Conservation (phyloP, 1,140 invertebrate genomes). For the Brachionus rotundiformis region DNA sequence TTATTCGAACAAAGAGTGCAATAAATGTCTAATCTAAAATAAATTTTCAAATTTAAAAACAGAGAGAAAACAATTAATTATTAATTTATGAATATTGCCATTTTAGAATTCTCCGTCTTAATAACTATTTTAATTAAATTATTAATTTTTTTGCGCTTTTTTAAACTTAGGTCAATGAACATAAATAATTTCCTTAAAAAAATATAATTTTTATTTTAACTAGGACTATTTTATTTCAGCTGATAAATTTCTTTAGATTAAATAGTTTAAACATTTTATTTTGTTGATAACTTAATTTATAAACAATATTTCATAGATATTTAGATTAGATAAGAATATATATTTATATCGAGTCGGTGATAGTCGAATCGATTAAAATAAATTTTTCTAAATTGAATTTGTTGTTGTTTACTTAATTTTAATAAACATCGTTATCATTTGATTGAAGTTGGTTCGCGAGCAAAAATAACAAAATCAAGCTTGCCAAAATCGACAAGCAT, state of each 20-base stretch:
- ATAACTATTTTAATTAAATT: not conserved
- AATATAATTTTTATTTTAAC: not conserved
- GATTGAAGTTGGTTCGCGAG: not conserved
- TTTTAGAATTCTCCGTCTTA: not conserved
- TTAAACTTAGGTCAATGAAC: not conserved
- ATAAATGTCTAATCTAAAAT: not conserved
- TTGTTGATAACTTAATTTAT: slow-evolving; percentile 6
- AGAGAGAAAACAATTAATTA: not conserved
- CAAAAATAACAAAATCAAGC: not conserved
- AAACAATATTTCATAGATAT: not conserved
- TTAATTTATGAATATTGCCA: not conserved
- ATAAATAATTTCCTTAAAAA: not conserved
- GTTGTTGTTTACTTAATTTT: not conserved
- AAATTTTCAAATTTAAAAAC: not conserved
- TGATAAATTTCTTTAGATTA: not conserved
- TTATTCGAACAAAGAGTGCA: too few species aligned
- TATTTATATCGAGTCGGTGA: not conserved
- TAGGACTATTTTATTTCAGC: not conserved
- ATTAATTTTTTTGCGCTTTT: slow-evolving; percentile 14
- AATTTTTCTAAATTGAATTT: not conserved
- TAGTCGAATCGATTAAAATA: not conserved
- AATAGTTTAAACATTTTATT: not conserved
- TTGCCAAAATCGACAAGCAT: slow-evolving; percentile 11
- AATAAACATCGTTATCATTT: slow-evolving; percentile 5
- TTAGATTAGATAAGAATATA: not conserved